Base-by-base conservation (phyloP, 2,797 vertebrate genomes). In the Remorina albescens region DNA sequence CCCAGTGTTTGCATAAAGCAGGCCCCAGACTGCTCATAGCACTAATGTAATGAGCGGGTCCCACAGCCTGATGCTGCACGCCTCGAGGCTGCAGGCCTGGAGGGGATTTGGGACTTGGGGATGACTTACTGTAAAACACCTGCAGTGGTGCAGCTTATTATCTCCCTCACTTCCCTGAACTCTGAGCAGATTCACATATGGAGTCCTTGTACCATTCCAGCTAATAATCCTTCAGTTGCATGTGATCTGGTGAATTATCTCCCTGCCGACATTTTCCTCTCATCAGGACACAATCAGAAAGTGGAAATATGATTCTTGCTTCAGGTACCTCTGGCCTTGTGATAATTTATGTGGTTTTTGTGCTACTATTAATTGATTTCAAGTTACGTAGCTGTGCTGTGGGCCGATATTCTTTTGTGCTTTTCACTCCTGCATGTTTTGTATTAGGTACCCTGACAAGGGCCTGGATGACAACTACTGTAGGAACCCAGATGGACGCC, bases 381-480 rank as follows among this genome's bases (percentile, higher is more conserved):
- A 47, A n/a, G 28, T 32, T 41, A 36, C 6, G 28, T 41, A 63
- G 47, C 34, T 55, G 50, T 47, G 9, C 51, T 34, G 18, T 21
- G 30, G 19, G 13, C n/a, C 3, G n/a, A 51, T 11, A 67, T 63
- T 71, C 41, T 51, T 15, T 25, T 6, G 5, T 8, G 32, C 3
- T 47, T 70, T 56, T 51, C 4, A 53, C 26, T 64, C 15, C 47
- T 84, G 57, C 44, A 76, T 84, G 68, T 83, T 87, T 85, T 84
- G 3, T 6, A 41, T 77, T 71, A 99, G 98, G 94, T 96, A 96
- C 81, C 96, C 96, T 13, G 95, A 97, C 94, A 98, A 97, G 82
- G 98, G 97, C 89, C 94, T 99, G 89, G 95, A 98, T 90, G 98
- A 99, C 93, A 99, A 99, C 97, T 98, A 97, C 88, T 99, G 98